Evolutionary conservation across 2,113 vertebrate genomes (phyloP).

Genomic region (Platichthys stellatus): DNA sequence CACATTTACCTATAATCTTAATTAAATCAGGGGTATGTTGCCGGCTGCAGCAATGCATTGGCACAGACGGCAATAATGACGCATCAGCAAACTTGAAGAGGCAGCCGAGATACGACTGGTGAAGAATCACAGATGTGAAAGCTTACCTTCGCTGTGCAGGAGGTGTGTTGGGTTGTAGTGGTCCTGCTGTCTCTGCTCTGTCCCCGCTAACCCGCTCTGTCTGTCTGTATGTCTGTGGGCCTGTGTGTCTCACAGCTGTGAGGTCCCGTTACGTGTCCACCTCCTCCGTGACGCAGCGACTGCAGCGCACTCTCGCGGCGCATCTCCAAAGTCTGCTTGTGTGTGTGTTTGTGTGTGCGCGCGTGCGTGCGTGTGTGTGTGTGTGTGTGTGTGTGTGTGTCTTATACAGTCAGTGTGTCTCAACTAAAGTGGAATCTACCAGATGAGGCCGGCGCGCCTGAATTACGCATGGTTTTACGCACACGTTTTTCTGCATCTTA

Average conservation of each 20-base stretch:
- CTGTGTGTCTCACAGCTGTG: conserved; percentile 3
- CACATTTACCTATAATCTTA: neutral
- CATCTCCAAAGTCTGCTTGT: neutral
- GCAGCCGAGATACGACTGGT: neutral
- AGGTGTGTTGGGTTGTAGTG: neutral
- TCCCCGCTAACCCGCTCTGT: neutral
- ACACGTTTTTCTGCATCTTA: neutral
- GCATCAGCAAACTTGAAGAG: conserved; percentile 27
- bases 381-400: neutral
- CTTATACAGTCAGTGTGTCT: neutral
- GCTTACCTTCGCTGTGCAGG: conserved; percentile 40
- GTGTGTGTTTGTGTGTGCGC: neutral
- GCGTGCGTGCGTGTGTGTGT: neutral
- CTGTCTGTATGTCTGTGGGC: neutral
- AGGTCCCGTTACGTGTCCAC: conserved; percentile 53
- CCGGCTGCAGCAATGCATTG: neutral
- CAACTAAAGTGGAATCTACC: neutral
- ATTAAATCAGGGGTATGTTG: neutral
- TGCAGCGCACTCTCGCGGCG: conserved; percentile 30
- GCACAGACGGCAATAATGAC: neutral
- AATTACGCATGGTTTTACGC: conserved; percentile 10
- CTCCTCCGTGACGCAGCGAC: conserved; percentile 58
- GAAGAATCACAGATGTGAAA: neutral
- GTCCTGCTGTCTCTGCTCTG: conserved; percentile 17
- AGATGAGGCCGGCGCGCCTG: too few species aligned